Evolutionary conservation across 2,113 vertebrate genomes (phyloP), one percentile per base, ranked within the genome.

Genomic region (Prunella himalayana): DNA sequence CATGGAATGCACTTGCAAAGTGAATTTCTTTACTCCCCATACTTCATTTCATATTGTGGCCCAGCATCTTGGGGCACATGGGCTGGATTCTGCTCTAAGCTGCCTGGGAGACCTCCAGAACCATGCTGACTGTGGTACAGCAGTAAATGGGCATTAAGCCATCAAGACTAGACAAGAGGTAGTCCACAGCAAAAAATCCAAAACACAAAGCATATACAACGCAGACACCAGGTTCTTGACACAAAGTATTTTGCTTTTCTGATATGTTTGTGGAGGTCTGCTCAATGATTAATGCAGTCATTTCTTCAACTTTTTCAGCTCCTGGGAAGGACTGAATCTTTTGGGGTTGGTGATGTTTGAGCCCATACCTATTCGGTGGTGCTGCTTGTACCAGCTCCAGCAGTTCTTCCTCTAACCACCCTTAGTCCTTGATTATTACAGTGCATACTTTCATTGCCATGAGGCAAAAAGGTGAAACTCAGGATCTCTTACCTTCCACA

Each of bases 1-100:
- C 4, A 2, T 0, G 1, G 22, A 42, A 50, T 1, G 2, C 11
- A 14, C 16, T 60, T 87, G 13, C 15, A 35, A 73, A 65, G 24
- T 23, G 19, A 53, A 76, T 71, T 88, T 90, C 53, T 69, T 56
- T 30, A 66, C 33, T 31, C 19, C 54, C 23, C 27, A 7, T 11
- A 33, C 25, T 77, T 50, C 15, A 50, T 41, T 73, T 33, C 63
- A 33, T 3, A 23, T 2, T 0, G 1, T 47, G 51, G 15, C 15
- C 20, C 42, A 56, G 60, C 9, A 4, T 50, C 56, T 53, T 6
- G 1, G 10, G n/a, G 25, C 7, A 17, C 15, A 16, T 1, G 27
- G n/a, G 39, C 31, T 86, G 45, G 45, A 80, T 77, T 64, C 59
- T 57, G 54, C 50, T 63, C 25, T 31, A 54, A 77, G 33, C 18